Percentiles rank a stretch among this genome's conserved stretches.
Conservation (phyloP, 2,113 vertebrate genomes). For the Lepus europaeus region DNA sequence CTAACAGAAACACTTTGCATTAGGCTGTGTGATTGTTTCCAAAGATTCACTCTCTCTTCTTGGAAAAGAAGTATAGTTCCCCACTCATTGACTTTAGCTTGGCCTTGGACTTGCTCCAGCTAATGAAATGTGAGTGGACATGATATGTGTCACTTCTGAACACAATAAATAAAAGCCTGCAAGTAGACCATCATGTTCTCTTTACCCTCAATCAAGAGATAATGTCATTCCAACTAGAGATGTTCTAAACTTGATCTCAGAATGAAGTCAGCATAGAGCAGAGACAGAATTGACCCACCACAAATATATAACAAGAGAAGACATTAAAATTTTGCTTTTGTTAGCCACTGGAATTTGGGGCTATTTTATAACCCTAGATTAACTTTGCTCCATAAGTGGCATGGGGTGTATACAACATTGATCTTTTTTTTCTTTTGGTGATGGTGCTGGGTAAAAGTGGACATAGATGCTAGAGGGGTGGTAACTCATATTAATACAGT, state of each 20-base stretch:
- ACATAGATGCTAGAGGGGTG: neutral
- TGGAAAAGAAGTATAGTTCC: neutral
- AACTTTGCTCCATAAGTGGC: neutral
- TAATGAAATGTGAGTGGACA: neutral
- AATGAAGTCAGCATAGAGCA: neutral
- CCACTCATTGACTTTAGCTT: neutral
- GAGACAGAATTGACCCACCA: neutral
- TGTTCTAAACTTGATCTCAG: neutral
- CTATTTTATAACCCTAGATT: neutral
- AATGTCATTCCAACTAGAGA: neutral
- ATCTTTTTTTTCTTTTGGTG: neutral
- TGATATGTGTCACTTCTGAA: neutral
- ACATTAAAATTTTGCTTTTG: neutral
- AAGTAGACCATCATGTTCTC: fast-evolving
- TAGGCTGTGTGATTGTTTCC: neutral
- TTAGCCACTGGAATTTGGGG: neutral
- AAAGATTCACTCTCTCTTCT: neutral
- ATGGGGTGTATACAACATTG: neutral
- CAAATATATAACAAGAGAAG: too few species aligned
- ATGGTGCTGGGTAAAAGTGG: neutral
- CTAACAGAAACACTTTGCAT: neutral
- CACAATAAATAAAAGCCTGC: neutral
- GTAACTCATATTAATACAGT: neutral
- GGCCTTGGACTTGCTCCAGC: too few species aligned
- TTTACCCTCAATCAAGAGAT: neutral